Evolutionary conservation across 2,888 invertebrate genomes (phyloP).

Genomic region (Torymus aiolomorphi): DNA sequence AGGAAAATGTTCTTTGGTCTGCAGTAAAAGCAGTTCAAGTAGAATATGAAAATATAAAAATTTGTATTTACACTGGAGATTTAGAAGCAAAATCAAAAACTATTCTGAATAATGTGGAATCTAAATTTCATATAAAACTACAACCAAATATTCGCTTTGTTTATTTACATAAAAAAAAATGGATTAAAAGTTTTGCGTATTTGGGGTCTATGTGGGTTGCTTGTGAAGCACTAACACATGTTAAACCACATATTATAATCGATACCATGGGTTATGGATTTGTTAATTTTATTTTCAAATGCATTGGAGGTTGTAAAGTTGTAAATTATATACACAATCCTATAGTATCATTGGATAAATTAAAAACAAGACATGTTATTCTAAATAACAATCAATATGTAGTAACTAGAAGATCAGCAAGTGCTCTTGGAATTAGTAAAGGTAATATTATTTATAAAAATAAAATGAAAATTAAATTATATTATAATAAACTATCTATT

Average conservation of each 20-base stretch:
- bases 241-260: conserved; percentile 84
- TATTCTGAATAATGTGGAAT: conserved; percentile 86
- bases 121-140: conserved; percentile 84
- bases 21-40: conserved; percentile 88
- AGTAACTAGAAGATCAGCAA: conserved; percentile 85
- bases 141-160: conserved; percentile 85
- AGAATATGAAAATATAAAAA: conserved; percentile 82
- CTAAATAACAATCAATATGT: conserved; percentile 89
- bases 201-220: conserved; percentile 91
- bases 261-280: conserved; percentile 97
- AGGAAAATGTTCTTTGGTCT: conserved; percentile 97
- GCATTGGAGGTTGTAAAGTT: conserved; percentile 87
- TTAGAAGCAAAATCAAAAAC: conserved; percentile 84
- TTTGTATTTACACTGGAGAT: conserved; percentile 94
- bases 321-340: conserved; percentile 97
- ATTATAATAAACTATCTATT: too few relatives aligned
- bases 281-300: conserved; percentile 92
- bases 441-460: conserved; percentile 28
- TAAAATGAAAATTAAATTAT: not conserved
- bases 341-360: conserved; percentile 94
- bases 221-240: conserved; percentile 86
- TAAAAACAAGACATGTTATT: conserved; percentile 83
- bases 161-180: conserved; percentile 83
- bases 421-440: conserved; percentile 48
- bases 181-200: conserved; percentile 90